Evolutionary conservation across 2,797 vertebrate genomes (phyloP).

Genomic region (Tinamus major): DNA sequence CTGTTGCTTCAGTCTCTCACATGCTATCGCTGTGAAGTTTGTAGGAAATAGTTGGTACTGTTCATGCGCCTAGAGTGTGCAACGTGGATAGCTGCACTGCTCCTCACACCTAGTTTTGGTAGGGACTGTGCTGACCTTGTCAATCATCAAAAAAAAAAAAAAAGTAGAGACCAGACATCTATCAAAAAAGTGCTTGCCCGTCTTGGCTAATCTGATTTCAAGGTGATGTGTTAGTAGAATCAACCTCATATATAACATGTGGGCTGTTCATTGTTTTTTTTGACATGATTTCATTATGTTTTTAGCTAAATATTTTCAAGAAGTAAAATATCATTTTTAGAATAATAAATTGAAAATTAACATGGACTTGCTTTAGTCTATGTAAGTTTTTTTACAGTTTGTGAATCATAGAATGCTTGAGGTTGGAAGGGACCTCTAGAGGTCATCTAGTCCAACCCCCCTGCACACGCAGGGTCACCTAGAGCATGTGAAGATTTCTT

Average conservation of each 20-base stretch:
- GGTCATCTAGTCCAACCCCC: too few species aligned
- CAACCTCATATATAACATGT: not conserved
- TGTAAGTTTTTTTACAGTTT: not conserved
- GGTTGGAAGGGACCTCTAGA: too few species aligned
- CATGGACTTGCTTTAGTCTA: not conserved
- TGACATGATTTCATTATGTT: not conserved
- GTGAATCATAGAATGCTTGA: not conserved
- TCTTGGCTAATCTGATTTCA: not conserved
- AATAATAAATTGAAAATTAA: not conserved
- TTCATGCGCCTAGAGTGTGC: not conserved
- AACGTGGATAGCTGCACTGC: not conserved
- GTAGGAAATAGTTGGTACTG: not conserved
- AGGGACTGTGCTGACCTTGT: not conserved
- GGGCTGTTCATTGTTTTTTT: not conserved
- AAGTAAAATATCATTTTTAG: not conserved
- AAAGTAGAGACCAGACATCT: not conserved
- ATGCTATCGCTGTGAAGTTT: not conserved
- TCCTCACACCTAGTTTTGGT: not conserved
- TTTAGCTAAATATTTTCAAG: not conserved
- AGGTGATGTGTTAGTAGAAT: not conserved
- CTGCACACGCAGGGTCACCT: too few species aligned
- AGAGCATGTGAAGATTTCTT: not conserved
- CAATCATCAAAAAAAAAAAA: not conserved
- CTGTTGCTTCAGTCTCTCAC: not conserved
- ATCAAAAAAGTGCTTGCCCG: not conserved